Conservation (phyloP, 2,888 invertebrate genomes). For the Netelia fuscicornis region DNA sequence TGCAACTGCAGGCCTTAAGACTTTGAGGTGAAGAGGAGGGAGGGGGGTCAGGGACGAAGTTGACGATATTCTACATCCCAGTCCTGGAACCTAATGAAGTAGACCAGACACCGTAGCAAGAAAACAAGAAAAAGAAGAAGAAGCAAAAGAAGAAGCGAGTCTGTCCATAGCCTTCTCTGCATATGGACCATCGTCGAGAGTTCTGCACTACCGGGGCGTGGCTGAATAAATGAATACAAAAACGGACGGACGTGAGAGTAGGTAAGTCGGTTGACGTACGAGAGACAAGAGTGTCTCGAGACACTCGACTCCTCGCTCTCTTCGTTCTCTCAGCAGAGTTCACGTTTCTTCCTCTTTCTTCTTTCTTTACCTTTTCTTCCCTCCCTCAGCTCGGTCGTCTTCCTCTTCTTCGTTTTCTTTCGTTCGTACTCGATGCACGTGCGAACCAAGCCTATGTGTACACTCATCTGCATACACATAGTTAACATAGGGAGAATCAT, state of each 20-base stretch:
- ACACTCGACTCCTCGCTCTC: conserved; percentile 13
- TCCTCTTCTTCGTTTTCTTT: conserved; percentile 11
- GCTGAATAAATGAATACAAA: conserved; percentile 81
- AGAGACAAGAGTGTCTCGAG: conserved; percentile 43
- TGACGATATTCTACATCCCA: neutral
- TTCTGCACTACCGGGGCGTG: conserved; percentile 80
- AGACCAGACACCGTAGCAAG: conserved; percentile 74
- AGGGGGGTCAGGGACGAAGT: conserved; percentile 35
- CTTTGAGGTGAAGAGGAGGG: conserved; percentile 39
- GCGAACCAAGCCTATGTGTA: conserved; percentile 49
- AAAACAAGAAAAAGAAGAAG: conserved; percentile 59
- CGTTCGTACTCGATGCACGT: neutral
- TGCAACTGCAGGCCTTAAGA: conserved; percentile 15
- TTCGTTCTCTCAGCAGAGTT: neutral
- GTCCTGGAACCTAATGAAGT: conserved; percentile 77
- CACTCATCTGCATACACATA: conserved; percentile 47
- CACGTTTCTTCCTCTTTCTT: neutral
- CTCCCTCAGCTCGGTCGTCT: neutral
- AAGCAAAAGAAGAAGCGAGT: conserved; percentile 12
- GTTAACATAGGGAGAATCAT: conserved; percentile 37
- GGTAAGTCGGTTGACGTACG: conserved; percentile 67
- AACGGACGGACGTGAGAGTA: conserved; percentile 68
- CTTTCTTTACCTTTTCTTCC: neutral
- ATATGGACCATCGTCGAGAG: conserved; percentile 53
- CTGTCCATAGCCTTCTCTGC: conserved; percentile 41